Evolutionary conservation across 2,113 vertebrate species (phyloP), one percentile per base, ranked within the genome.

Genomic region (Pomatostomus ruficeps): DNA sequence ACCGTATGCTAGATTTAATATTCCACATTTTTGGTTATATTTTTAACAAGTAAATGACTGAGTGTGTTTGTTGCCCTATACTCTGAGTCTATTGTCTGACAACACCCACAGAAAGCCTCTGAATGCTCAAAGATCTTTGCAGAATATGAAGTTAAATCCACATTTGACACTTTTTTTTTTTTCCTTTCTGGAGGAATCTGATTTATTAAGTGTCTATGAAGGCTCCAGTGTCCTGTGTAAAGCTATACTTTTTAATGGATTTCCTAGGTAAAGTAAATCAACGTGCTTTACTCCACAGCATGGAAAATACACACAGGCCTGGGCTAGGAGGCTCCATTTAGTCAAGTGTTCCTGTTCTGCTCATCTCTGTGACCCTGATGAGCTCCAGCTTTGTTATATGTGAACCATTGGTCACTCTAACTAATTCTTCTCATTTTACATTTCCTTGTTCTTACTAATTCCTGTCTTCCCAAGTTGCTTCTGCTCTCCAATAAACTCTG

Each of bases 221-320:
- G 6, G 1, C 7, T 59, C 1, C 12, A 46, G 1, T 28, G 3
- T n/a, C 20, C 11, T 33, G 8, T 36, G 5, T 31, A 57, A 80
- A 91, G 28, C 6, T n/a, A 11, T 31, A 3, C 0, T 9, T 75
- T 70, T 46, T 1, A 70, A 15, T 40, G 10, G 3, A 19, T 67
- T 62, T 74, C 36, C 5, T 40, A n/a, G 3, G 12, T 58, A 49
- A 83, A 71, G 2, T 55, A 55, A 51, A 57, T 38, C 6, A 4
- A 20, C 11, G 36, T 71, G 5, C 5, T 87, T 89, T 25, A 54
- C 23, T 79, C 16, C 26, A 51, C 3, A 66, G 7, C 11, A 74
- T 26, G 21, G 12, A 52, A 26, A 58, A 24, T 59, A 62, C 24
- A 51, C 23, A 24, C 3, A 28, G 17, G 52, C 17, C 7, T 45